Base-by-base conservation (phyloP, 2,888 invertebrate species). In the Candidula unifasciata region DNA sequence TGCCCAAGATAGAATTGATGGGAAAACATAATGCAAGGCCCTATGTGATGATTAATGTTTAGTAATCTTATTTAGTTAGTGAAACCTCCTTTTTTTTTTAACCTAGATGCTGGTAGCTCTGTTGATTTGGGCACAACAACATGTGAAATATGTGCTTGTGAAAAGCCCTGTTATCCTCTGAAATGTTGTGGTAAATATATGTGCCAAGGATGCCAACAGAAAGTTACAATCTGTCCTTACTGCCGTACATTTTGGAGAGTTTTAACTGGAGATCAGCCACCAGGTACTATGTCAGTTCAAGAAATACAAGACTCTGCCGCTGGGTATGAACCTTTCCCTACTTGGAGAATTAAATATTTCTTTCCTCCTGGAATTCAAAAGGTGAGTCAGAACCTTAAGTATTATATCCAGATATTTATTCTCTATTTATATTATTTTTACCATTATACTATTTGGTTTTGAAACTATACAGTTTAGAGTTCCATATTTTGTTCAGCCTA, bases 221-320 rank as follows among this genome's bases (percentile, higher is more conserved):
- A 27, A 16, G 27, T 27, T 3, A 13, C 54, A 57, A 21, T 37
- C 2, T 71, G 69, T 54, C 35, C 54, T 3, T 71, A 16, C n/a
- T 52, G 57, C n/a, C 18, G n/a, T 30, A 37, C 16, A 21, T 30
- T 71, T 27, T 71, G 71, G 52, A 35, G 8, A 27, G 18, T 71
- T 1, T 2, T 81, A 57, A 81, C n/a, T 44, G 82, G 82, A 30
- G 35, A 77, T 35, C 82, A 82, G 35, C 77, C 82, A 13, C 52
- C 60, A 13, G 82, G 82, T 16, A 27, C 3, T 16, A 82, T 82
- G 82, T 18, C 60, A 66, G 76, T 82, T 33, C 16, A 6, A 3
- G 24, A 27, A 1, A 54, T 60, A 13, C 16, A 37, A 33, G 52
- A 82, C 44, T 44, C 37, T 64, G 74, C 74, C 18, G 64, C n/a